Evolutionary conservation across 2,888 invertebrate genomes (phyloP).

Genomic region (Lissonota sp.): DNA sequence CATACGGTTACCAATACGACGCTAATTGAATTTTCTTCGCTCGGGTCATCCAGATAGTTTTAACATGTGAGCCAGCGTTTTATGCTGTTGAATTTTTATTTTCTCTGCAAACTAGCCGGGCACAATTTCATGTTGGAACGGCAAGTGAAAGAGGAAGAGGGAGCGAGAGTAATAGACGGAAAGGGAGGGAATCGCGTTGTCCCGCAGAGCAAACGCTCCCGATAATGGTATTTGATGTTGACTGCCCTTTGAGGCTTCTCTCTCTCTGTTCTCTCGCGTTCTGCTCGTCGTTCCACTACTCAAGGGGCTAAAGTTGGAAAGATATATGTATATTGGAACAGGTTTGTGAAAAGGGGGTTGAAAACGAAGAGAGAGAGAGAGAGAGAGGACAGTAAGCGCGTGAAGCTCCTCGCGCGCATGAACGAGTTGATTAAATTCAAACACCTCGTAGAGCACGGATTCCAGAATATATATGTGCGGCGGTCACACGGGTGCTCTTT

Average conservation of each 20-base stretch:
- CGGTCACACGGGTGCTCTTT: constrained; percentile 66
- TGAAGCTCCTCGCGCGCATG: constrained; percentile 77
- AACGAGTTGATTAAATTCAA: constrained; percentile 83
- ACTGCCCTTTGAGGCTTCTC: constrained; percentile 77
- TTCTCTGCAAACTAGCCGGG: neutral
- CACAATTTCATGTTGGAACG: constrained; percentile 18
- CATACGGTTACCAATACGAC: no score
- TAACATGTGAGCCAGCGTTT: neutral
- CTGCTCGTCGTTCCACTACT: constrained; percentile 33
- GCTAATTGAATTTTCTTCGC: no score
- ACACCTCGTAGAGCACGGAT: constrained; percentile 81
- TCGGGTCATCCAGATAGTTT: no score
- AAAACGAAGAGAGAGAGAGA: constrained; percentile 4
- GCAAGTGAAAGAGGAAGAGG: constrained; percentile 18
- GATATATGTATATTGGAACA: constrained; percentile 18
- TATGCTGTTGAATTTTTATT: neutral
- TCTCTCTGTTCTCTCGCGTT: constrained; percentile 53
- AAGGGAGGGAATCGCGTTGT: neutral
- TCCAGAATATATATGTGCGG: constrained; percentile 71
- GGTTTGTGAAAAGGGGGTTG: neutral
- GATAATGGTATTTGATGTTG: constrained; percentile 82
- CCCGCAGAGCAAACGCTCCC: constrained; percentile 57
- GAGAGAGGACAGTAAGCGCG: constrained; percentile 43
- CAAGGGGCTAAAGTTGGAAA: constrained; percentile 24
- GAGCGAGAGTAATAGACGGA: neutral